A percentile compares a stretch with the other conserved stretches of the same genome.
Conservation (phyloP, 2,888 invertebrate genomes). For the Napeogenes inachia region DNA sequence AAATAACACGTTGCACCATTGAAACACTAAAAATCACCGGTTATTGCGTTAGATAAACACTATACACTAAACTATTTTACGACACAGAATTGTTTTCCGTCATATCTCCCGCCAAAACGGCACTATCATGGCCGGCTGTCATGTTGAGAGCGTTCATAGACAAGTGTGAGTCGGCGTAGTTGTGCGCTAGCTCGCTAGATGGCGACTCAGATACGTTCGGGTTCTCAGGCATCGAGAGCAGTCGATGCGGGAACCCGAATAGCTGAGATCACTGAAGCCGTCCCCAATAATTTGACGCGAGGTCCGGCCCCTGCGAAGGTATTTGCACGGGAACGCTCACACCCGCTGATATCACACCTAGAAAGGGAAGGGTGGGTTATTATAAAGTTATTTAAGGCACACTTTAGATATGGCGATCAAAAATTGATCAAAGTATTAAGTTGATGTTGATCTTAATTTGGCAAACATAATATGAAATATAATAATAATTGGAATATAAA, state of each 20-base stretch:
- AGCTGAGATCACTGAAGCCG: slow-evolving; percentile 95
- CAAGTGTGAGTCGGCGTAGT: slow-evolving; percentile 67
- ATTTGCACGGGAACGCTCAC: slow-evolving; percentile 95
- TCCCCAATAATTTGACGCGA: slow-evolving; percentile 92
- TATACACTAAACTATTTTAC: slow-evolving; percentile 40
- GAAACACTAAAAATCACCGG: slow-evolving; percentile 39
- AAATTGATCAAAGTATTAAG: too few species aligned
- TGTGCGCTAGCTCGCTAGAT: slow-evolving; percentile 72
- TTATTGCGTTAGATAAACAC: slow-evolving; percentile 18
- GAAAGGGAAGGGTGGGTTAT: slow-evolving; percentile 47
- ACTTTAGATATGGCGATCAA: background rate
- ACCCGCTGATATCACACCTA: slow-evolving; percentile 95
- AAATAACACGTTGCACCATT: slow-evolving; percentile 46
- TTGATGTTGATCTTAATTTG: too few species aligned
- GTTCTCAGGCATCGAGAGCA: slow-evolving; percentile 82
- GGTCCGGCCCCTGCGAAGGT: slow-evolving; percentile 88
- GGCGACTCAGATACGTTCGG: slow-evolving; percentile 70
- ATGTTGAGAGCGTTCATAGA: slow-evolving; percentile 73
- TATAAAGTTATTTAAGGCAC: slow-evolving; percentile 20
- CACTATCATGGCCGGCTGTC: slow-evolving; percentile 75
- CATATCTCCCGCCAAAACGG: slow-evolving; percentile 60
- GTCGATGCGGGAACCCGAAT: slow-evolving; percentile 89
- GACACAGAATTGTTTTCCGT: slow-evolving; percentile 64
- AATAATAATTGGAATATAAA: too few species aligned
- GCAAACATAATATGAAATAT: too few species aligned